A percentile compares a stretch with the other conserved stretches of the same genome.
phyloP scores from a whole-genome alignment of 2,888 invertebrate species.

The Steinernema carpocapsae region DNA sequence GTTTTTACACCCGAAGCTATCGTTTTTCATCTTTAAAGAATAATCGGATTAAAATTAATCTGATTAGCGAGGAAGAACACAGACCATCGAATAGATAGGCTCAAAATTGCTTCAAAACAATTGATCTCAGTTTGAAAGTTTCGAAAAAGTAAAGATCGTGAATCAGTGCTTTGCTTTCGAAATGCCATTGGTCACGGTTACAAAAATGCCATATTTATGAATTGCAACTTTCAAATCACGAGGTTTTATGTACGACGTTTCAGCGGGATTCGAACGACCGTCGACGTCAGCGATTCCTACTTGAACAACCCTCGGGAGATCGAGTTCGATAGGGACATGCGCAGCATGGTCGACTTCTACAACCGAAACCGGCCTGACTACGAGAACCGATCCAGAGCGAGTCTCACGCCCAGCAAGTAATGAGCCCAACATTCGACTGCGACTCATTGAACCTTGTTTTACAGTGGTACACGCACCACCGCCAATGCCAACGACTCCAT shows the following conservation, averaged over 20 bases:
- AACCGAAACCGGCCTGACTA: constrained; percentile 38
- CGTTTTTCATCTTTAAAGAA: no score
- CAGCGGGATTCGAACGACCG: constrained; percentile 31
- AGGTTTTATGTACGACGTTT: neutral
- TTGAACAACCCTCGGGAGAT: constrained; percentile 29
- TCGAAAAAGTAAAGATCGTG: no score
- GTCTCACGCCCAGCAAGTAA: constrained; percentile 34
- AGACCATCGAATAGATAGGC: no score
- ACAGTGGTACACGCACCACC: constrained; percentile 18
- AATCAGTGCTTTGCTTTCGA: no score
- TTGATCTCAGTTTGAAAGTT: no score
- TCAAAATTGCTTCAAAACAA: no score
- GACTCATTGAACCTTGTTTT: neutral
- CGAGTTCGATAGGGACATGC: constrained; percentile 50
- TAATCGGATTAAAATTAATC: no score
- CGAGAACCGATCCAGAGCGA: constrained; percentile 37
- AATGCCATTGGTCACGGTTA: no score
- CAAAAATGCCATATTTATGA: no score
- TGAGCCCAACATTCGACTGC: neutral
- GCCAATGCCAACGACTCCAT: constrained; percentile 23
- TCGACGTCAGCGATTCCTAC: constrained; percentile 29
- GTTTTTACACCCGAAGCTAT: no score
- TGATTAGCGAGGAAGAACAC: no score
- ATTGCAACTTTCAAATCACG: no score
- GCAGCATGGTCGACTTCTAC: constrained; percentile 46